A percentile compares a stretch with the other conserved stretches of the same genome.
phyloP scores from a whole-genome alignment of 2,888 invertebrate genomes.

The Eupithecia subumbrata region DNA sequence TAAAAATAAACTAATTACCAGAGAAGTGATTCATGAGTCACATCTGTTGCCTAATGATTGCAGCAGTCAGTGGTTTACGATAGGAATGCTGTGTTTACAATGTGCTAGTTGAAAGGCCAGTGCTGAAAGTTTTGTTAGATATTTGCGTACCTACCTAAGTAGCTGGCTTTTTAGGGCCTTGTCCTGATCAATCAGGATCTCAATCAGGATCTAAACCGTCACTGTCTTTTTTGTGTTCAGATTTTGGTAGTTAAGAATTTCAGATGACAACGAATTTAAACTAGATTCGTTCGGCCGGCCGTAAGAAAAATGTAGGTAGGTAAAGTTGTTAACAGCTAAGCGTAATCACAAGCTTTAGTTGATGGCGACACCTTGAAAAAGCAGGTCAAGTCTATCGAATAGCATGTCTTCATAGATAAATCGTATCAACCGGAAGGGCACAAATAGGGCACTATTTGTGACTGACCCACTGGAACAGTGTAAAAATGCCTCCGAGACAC shows the following conservation, averaged over 20 bases:
- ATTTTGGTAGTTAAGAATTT: background rate
- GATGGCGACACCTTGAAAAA: background rate
- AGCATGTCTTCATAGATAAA: constrained; percentile 2
- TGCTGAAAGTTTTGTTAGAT: background rate
- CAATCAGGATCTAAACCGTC: background rate
- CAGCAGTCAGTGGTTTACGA: constrained; percentile 22
- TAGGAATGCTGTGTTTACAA: constrained; percentile 10
- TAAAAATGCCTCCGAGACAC: background rate
- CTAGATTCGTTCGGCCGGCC: background rate
- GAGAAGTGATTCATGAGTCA: constrained; percentile 27
- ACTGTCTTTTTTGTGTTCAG: background rate
- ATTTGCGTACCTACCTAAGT: background rate
- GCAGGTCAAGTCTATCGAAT: background rate
- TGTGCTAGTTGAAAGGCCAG: constrained; percentile 1
- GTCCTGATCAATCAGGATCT: background rate
- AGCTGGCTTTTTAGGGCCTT: background rate
- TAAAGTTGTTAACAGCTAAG: background rate
- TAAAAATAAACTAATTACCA: constrained; percentile 32
- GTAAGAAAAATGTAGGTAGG: background rate
- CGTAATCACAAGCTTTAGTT: background rate
- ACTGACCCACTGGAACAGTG: background rate
- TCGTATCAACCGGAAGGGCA: background rate
- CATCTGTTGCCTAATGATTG: constrained; percentile 32
- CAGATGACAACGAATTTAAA: background rate
- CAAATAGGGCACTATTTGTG: background rate